These are phyloP conservation scores for Lamellibrachia satsuma DNA, from an alignment of 2,888 invertebrate genomes.

Conservation along the genomic window DNA sequence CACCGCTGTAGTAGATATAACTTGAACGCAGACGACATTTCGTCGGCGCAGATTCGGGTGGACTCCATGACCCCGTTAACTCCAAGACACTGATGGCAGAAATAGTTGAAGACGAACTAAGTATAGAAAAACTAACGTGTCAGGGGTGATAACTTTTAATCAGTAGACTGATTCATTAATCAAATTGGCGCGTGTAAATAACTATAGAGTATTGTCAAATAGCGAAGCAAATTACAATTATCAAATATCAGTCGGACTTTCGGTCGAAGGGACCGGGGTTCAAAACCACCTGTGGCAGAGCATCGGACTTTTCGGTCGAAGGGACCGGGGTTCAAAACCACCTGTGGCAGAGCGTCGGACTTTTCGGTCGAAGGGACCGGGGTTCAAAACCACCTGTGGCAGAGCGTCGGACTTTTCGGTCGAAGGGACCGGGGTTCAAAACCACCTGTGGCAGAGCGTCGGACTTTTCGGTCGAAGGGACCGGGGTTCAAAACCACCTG, in stretches of 20 bases:
- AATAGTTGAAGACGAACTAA: background rate
- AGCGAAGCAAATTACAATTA: background rate
- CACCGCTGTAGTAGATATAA: background rate
- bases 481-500: too few species aligned
- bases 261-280: too few species aligned
- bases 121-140: background rate
- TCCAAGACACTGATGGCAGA: background rate
- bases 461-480: too few species aligned
- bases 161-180: background rate
- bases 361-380: too few species aligned
- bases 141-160: background rate
- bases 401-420: too few species aligned
- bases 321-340: too few species aligned
- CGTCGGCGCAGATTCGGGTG: background rate
- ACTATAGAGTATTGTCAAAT: background rate
- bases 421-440: too few species aligned
- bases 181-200: background rate
- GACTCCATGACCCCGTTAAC: background rate
- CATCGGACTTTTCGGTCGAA: too few species aligned
- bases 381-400: too few species aligned
- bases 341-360: too few species aligned
- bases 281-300: too few species aligned
- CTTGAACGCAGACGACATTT: background rate
- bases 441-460: too few species aligned
- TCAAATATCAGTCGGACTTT: background rate